A percentile compares a stretch with the other conserved stretches of the same genome.
Evolutionary conservation across 2,113 vertebrate species (phyloP).

Genomic region (Cryptotis parvus): DNA sequence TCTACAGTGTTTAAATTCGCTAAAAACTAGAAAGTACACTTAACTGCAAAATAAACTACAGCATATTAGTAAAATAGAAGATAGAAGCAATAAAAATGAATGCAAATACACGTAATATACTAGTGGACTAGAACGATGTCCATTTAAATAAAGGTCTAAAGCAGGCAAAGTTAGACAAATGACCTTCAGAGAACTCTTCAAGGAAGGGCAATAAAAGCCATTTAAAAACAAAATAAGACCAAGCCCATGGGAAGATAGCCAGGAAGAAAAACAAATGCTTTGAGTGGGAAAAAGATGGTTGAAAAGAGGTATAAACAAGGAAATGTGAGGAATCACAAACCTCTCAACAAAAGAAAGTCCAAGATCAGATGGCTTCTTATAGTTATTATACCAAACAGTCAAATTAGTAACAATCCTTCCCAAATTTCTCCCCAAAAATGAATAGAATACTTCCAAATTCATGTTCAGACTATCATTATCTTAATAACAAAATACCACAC

Average conservation of each 20-base stretch:
- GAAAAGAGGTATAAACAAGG: neutral
- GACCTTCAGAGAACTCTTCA: no score
- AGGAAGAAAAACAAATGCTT: neutral
- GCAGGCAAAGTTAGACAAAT: no score
- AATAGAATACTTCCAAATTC: neutral
- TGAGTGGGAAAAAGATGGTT: neutral
- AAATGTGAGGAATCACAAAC: neutral
- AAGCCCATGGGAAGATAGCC: neutral
- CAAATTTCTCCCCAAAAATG: neutral
- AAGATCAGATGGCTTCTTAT: neutral
- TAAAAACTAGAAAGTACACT: neutral
- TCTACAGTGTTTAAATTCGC: neutral
- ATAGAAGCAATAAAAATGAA: conserved; percentile 36
- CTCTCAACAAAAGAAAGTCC: neutral
- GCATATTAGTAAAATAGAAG: neutral
- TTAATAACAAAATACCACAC: neutral
- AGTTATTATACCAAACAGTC: neutral
- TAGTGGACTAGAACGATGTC: no score
- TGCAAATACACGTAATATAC: neutral
- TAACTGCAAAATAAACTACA: neutral
- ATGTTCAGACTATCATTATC: neutral
- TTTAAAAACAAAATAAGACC: neutral
- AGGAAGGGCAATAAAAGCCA: neutral
- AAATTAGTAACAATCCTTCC: neutral
- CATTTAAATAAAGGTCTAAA: no score